Percentiles rank a stretch among this genome's conserved stretches.
Evolutionary conservation across 2,113 vertebrate species (phyloP).

Genomic region (Gymnorhina tibicen): DNA sequence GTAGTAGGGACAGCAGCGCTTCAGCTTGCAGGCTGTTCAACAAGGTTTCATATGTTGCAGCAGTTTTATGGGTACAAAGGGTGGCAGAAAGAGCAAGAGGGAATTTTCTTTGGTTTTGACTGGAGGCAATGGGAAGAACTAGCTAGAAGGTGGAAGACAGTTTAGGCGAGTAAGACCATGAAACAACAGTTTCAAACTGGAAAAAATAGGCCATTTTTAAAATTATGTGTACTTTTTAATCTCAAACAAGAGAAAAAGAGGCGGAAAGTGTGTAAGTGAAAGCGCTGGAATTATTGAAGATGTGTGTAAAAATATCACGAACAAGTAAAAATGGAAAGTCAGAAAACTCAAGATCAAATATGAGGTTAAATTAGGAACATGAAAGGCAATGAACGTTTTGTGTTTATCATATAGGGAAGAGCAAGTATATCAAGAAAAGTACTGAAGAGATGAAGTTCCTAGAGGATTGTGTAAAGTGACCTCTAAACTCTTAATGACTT

Average conservation of each 20-base stretch:
- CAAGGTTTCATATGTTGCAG: not conserved
- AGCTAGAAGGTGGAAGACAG: not conserved
- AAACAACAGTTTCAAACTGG: not conserved
- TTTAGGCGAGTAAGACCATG: not conserved
- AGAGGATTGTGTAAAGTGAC: not conserved
- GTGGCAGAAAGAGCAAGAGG: not conserved
- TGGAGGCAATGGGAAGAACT: not conserved
- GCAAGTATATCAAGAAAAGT: not conserved
- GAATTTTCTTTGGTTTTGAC: not conserved
- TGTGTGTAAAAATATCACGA: not conserved
- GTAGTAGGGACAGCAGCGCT: accelerated
- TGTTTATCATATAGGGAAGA: not conserved
- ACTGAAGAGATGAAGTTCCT: not conserved
- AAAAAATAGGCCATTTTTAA: not conserved
- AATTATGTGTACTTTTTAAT: not conserved
- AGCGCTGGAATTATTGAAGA: not conserved
- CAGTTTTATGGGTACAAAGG: not conserved
- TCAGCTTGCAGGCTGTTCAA: not conserved
- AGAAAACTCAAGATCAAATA: not conserved
- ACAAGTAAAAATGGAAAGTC: not conserved
- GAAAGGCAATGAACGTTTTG: not conserved
- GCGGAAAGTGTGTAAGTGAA: not conserved
- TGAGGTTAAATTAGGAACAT: not conserved
- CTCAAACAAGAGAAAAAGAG: not conserved
- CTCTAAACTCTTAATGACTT: not conserved